A percentile compares a stretch with the other conserved stretches of the same genome.
Evolutionary conservation across 1,140 invertebrate genomes (phyloP).

Genomic region (Pogonus chalceus): DNA sequence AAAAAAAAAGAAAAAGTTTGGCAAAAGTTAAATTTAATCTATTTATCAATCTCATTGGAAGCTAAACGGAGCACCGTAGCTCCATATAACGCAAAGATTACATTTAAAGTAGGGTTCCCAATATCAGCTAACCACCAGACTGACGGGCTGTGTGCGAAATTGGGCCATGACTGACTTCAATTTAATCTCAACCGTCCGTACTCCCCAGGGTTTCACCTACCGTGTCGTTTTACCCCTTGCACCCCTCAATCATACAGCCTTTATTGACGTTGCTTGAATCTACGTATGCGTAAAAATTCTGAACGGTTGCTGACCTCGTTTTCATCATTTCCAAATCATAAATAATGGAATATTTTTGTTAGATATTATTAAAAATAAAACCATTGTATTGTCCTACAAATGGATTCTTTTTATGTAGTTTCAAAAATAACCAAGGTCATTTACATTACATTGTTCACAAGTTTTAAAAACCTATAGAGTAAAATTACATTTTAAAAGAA

Average conservation of each 20-base stretch:
- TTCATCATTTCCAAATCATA: not conserved
- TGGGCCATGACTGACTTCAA: not conserved
- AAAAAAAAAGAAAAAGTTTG: too few relatives aligned
- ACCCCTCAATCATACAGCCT: too few relatives aligned
- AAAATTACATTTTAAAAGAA: not conserved
- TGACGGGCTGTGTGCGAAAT: not conserved
- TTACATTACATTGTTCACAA: too few relatives aligned
- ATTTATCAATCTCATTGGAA: not conserved
- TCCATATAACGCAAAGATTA: not conserved
- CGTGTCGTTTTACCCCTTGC: not conserved
- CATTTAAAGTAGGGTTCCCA: not conserved
- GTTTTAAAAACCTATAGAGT: not conserved
- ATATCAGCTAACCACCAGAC: too few relatives aligned
- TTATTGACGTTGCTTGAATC: not conserved
- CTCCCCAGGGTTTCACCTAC: not conserved
- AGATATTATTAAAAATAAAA: not conserved
- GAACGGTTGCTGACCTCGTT: not conserved
- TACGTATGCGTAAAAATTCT: not conserved
- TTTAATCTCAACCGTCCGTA: conserved; percentile 1
- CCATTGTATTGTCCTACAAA: too few relatives aligned
- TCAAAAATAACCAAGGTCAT: too few relatives aligned
- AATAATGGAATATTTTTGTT: not conserved
- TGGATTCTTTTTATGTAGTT: too few relatives aligned
- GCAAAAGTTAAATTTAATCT: too few relatives aligned
- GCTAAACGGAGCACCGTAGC: not conserved